phyloP scores from a whole-genome alignment of 2,888 invertebrate genomes.

The Drymonia ruficornis region DNA sequence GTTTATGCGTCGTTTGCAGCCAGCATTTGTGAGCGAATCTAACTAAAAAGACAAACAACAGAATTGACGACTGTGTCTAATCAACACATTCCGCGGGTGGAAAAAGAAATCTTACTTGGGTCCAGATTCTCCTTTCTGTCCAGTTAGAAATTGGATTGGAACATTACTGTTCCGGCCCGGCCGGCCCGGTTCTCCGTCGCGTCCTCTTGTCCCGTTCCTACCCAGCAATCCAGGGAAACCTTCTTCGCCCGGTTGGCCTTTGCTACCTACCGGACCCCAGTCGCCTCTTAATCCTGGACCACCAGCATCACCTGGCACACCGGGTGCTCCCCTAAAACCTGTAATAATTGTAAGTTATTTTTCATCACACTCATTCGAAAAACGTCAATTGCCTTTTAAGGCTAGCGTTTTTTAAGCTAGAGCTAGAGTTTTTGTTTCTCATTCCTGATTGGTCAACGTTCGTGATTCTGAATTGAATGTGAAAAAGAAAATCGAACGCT shows the following conservation, averaged over 20 bases:
- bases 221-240: slow-evolving; percentile 80
- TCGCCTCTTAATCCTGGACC: slow-evolving; percentile 55
- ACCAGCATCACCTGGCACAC: slow-evolving; percentile 71
- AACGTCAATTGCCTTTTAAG: too few species aligned
- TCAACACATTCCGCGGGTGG: too few species aligned
- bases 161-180: slow-evolving; percentile 76
- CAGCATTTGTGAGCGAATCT: too few species aligned
- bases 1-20: too few species aligned
- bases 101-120: slow-evolving; percentile 49
- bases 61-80: too few species aligned
- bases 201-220: slow-evolving; percentile 75
- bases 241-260: slow-evolving; percentile 69
- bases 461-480: too few species aligned
- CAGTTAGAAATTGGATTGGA: slow-evolving; percentile 61
- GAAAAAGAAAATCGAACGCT: too few species aligned
- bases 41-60: too few species aligned
- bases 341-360: slow-evolving; percentile 7
- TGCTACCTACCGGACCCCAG: slow-evolving; percentile 61
- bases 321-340: slow-evolving; percentile 77
- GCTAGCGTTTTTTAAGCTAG: too few species aligned
- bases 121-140: slow-evolving; percentile 80
- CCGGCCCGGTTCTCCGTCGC: slow-evolving; percentile 79
- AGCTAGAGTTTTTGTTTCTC: too few species aligned
- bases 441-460: too few species aligned
- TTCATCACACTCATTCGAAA: too few species aligned